Evolutionary conservation across 2,113 vertebrate genomes (phyloP).

Genomic region (Myocastor coypus): DNA sequence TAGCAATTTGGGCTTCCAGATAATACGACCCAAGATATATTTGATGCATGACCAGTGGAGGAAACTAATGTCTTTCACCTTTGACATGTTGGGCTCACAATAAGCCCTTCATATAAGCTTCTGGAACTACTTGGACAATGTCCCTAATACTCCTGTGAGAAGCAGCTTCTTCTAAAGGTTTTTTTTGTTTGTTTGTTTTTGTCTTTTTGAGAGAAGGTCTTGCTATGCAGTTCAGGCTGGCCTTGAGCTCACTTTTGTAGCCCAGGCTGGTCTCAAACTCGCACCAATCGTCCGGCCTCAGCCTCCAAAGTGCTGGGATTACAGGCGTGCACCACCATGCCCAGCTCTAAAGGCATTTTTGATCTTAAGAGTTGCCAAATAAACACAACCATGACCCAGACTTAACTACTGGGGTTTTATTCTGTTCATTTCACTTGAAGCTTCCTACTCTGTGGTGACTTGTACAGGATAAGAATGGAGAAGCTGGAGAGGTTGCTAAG

Average conservation of each 20-base stretch:
- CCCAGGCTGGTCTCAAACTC: too few relatives aligned
- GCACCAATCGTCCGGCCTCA: too few relatives aligned
- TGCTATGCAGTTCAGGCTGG: too few relatives aligned
- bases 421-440: constrained; percentile 18
- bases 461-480: background rate
- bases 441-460: background rate
- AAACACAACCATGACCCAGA: background rate
- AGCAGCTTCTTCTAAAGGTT: background rate
- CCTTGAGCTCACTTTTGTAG: too few relatives aligned
- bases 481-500: too few relatives aligned
- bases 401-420: background rate
- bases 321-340: too few relatives aligned
- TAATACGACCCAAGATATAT: background rate
- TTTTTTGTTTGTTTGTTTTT: too few relatives aligned
- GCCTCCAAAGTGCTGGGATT: too few relatives aligned
- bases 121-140: background rate
- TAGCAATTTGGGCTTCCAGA: background rate
- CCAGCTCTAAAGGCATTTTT: background rate
- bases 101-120: background rate
- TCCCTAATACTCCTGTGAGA: background rate
- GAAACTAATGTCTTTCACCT: background rate
- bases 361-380: background rate
- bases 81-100: background rate
- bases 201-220: too few relatives aligned
- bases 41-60: background rate